Percentiles rank a stretch among this genome's conserved stretches.
Conservation (phyloP, 92 coral and sea anemone genomes). For the Hydrozoanthus gracilis region DNA sequence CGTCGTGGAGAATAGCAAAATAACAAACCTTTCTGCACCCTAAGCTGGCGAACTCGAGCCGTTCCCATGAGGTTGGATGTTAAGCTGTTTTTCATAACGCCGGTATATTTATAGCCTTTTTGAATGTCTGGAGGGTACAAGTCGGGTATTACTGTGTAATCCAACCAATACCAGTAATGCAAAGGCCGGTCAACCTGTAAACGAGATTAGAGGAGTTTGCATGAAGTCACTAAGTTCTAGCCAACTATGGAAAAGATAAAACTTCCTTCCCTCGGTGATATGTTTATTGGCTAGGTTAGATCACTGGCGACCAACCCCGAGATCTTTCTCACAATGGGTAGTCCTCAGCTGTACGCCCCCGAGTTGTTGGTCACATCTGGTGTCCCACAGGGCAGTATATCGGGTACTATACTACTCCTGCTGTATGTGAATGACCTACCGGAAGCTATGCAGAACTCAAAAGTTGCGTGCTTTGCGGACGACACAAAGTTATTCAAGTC, state of each 20-base stretch:
- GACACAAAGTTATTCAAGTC: not conserved
- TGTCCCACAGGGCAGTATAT: conserved; percentile 7
- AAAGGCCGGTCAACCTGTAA: conserved; percentile 52
- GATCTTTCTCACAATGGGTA: too few species aligned
- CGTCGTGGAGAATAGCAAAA: too few species aligned
- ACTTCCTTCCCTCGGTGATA: too few species aligned
- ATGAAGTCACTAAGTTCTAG: not conserved
- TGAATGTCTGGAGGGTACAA: conserved; percentile 73
- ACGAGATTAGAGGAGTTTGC: not conserved
- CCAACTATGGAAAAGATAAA: too few species aligned
- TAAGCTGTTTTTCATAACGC: conserved; percentile 62
- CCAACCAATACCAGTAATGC: conserved; percentile 76
- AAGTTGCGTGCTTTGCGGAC: conserved; percentile 33
- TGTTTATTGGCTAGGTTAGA: too few species aligned
- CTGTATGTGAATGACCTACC: conserved; percentile 5
- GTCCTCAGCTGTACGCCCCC: too few species aligned
- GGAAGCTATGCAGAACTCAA: not conserved
- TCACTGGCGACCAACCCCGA: too few species aligned
- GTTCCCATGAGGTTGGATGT: conserved; percentile 77
- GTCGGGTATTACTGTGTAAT: conserved; percentile 56
- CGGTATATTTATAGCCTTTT: conserved; percentile 74
- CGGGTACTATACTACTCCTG: conserved; percentile 4
- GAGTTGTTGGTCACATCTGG: not conserved
- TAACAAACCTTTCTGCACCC: conserved; percentile 76
- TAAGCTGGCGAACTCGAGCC: conserved; percentile 87